phyloP scores from a whole-genome alignment of 2,797 vertebrate genomes.

The Lemur catta region DNA sequence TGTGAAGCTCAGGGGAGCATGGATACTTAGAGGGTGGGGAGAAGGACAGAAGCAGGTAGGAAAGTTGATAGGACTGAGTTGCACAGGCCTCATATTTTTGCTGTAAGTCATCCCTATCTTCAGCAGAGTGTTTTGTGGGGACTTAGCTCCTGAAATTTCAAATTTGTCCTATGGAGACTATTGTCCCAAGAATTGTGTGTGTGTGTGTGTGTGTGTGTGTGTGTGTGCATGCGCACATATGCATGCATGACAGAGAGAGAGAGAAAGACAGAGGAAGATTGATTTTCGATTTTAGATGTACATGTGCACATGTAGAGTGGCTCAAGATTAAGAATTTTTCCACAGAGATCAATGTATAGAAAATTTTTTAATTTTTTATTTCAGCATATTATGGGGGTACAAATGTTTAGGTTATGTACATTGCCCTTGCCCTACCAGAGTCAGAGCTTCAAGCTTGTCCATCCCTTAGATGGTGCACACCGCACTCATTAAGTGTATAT shows the following conservation, averaged over 20 bases:
- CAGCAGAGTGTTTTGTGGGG: neutral
- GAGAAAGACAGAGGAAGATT: neutral
- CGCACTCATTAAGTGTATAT: too few relatives aligned
- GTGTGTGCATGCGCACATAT: too few relatives aligned
- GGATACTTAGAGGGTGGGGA: neutral
- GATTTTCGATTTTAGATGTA: neutral
- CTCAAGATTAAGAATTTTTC: neutral
- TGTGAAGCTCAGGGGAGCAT: neutral
- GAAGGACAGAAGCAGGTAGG: neutral
- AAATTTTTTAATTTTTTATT: too few relatives aligned
- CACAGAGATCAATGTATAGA: neutral
- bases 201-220: neutral
- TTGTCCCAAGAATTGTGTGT: neutral
- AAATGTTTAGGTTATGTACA: too few relatives aligned
- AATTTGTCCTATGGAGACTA: neutral
- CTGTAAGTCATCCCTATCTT: neutral
- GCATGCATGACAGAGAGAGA: neutral
- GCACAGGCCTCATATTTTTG: neutral
- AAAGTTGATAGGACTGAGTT: neutral
- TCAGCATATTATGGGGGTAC: too few relatives aligned
- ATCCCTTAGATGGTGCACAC: too few relatives aligned
- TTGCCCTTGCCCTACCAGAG: too few relatives aligned
- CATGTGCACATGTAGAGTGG: neutral
- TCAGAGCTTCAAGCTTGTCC: too few relatives aligned
- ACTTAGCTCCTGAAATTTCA: neutral